A percentile compares a stretch with the other conserved stretches of the same genome.
Conservation (phyloP, 2,113 vertebrate genomes). For the Cichladusa arquata region DNA sequence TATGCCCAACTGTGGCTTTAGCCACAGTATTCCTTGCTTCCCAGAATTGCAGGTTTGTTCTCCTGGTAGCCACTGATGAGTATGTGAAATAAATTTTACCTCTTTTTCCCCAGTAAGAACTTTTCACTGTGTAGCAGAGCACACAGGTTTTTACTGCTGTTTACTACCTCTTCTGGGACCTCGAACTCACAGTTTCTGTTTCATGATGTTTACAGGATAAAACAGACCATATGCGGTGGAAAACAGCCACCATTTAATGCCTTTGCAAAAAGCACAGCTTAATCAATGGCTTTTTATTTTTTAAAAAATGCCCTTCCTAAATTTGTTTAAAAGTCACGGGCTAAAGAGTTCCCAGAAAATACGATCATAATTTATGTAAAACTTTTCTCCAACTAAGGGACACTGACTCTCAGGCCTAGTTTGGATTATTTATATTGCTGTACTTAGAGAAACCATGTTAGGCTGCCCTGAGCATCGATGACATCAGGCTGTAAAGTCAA, state of each 20-base stretch:
- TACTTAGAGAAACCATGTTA: background rate
- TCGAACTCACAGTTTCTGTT: background rate
- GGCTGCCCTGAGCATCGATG: accelerated
- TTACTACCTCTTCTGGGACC: background rate
- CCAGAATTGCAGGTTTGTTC: background rate
- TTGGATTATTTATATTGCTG: background rate
- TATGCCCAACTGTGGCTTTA: accelerated
- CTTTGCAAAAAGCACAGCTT: accelerated
- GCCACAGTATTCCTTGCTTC: background rate
- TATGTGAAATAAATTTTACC: background rate
- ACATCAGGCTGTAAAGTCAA: background rate
- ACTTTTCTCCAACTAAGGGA: background rate
- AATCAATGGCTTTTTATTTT: background rate
- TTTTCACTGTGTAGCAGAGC: background rate
- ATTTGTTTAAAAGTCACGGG: background rate
- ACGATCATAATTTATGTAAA: background rate
- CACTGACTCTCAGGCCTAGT: background rate
- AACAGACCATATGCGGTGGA: background rate
- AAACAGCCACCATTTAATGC: background rate
- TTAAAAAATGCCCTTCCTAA: no score
- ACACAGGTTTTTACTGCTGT: background rate
- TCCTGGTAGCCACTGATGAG: background rate
- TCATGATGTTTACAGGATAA: background rate
- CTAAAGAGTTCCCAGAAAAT: background rate
- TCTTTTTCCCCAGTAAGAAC: background rate